phyloP scores from a whole-genome alignment of 2,113 vertebrate species.

The Menura novaehollandiae region DNA sequence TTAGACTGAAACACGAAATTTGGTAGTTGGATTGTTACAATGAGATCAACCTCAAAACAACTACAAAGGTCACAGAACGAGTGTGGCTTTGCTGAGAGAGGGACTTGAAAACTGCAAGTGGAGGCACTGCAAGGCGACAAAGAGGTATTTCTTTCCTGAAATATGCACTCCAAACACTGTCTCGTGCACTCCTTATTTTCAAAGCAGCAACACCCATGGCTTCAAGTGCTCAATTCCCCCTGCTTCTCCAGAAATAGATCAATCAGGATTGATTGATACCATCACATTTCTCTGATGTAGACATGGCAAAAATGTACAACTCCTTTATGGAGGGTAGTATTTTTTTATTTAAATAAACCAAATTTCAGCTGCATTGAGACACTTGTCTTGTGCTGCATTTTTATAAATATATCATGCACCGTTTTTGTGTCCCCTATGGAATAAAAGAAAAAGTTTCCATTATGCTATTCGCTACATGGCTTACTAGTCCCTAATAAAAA shows the following conservation, averaged over 20 bases:
- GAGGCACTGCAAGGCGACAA: fast-evolving
- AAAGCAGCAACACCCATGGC: background rate
- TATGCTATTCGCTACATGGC: background rate
- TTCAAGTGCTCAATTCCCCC: background rate
- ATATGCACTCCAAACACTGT: background rate
- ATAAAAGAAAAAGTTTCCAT: background rate
- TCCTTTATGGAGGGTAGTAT: background rate
- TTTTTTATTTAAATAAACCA: background rate
- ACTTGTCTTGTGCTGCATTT: background rate
- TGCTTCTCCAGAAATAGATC: background rate
- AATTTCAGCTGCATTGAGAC: background rate
- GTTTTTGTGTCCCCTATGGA: background rate
- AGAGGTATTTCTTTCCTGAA: background rate
- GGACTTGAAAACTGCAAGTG: background rate
- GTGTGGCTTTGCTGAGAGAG: background rate
- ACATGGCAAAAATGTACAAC: background rate
- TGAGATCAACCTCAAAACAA: background rate
- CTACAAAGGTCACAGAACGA: background rate
- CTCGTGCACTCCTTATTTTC: background rate
- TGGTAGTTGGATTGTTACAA: background rate
- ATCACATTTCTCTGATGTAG: background rate
- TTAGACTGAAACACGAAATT: background rate
- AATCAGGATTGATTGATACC: background rate
- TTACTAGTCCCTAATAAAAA: background rate
- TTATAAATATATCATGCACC: background rate